phyloP scores from a whole-genome alignment of 1,140 invertebrate species.

The Cydia splendana region DNA sequence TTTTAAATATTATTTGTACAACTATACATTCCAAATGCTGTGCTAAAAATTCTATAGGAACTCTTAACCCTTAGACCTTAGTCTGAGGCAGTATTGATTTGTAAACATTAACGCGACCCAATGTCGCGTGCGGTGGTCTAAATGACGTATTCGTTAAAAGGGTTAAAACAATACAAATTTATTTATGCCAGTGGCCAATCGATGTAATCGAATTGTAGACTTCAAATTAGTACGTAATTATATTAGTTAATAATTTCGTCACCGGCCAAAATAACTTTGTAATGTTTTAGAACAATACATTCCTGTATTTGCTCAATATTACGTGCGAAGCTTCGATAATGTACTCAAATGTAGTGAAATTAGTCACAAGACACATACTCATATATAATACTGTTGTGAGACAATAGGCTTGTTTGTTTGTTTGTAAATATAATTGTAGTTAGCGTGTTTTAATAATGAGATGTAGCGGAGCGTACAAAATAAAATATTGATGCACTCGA shows the following conservation, averaged over 20 bases:
- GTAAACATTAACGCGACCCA: neutral
- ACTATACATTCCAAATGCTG: conserved; percentile 30
- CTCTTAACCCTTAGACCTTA: neutral
- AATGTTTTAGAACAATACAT: conserved; percentile 34
- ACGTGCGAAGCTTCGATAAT: conserved; percentile 48
- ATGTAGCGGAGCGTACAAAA: conserved; percentile 70
- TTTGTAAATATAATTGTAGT: conserved; percentile 70
- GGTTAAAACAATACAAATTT: conserved; percentile 17
- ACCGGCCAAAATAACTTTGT: conserved; percentile 3
- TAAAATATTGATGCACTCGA: conserved; percentile 74
- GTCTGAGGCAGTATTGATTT: neutral
- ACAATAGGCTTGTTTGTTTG: conserved; percentile 53
- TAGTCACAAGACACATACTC: conserved; percentile 67
- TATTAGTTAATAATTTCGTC: conserved; percentile 9
- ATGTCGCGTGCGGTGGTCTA: neutral
- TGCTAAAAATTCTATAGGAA: conserved; percentile 1
- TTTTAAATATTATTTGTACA: conserved; percentile 33
- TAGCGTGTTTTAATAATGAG: conserved; percentile 58
- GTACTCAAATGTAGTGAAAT: conserved; percentile 61
- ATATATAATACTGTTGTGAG: conserved; percentile 58
- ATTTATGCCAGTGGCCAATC: neutral
- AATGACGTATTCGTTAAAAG: neutral
- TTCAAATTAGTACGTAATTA: conserved; percentile 6
- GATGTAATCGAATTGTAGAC: conserved; percentile 16
- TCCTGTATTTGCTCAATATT: conserved; percentile 62